These are phyloP conservation scores for Drosophila mauritiana DNA, from an alignment of 1,140 invertebrate species.

Conservation along the genomic window DNA sequence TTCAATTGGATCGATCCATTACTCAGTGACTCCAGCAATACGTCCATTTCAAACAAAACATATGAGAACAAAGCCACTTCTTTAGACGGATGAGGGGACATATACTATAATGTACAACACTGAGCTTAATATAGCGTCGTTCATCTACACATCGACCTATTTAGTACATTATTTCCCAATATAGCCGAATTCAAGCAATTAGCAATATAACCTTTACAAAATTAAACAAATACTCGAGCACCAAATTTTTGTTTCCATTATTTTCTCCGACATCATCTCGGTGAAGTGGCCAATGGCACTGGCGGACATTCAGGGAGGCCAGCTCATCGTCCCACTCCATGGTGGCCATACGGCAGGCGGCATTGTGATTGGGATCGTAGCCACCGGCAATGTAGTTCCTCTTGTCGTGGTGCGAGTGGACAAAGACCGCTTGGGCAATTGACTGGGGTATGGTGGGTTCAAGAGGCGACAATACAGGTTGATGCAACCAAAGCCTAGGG, in stretches of 20 bases:
- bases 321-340: slow-evolving; percentile 75
- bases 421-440: slow-evolving; percentile 14
- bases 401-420: slow-evolving; percentile 57
- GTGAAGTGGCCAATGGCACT: slow-evolving; percentile 72
- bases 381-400: slow-evolving; percentile 63
- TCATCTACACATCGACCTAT: no score
- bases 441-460: background rate
- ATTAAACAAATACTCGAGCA: background rate
- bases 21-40: no score
- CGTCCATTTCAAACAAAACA: no score
- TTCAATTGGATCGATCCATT: no score
- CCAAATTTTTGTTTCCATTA: background rate
- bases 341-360: slow-evolving; percentile 68
- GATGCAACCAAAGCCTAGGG: background rate
- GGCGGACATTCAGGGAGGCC: slow-evolving; percentile 56
- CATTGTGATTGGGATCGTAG: slow-evolving; percentile 36
- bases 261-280: slow-evolving; percentile 60
- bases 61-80: no score
- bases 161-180: no score
- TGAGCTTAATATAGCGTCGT: no score
- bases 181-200: no score
- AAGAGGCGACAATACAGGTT: background rate
- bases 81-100: no score
- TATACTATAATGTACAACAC: no score
- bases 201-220: no score